phyloP scores from a whole-genome alignment of 2,888 invertebrate genomes.

The Argyra leucocephala region DNA sequence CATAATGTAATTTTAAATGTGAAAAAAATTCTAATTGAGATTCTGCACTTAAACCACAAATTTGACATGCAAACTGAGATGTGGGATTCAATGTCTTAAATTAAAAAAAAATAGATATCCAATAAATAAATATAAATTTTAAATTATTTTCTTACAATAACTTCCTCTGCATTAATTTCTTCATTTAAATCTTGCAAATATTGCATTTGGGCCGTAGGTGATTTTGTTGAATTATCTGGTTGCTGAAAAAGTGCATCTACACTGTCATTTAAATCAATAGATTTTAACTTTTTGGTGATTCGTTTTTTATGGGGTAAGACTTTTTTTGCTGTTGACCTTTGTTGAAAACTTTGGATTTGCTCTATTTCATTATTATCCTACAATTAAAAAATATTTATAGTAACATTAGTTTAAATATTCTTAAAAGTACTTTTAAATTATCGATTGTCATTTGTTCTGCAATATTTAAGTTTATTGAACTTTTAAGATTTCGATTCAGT shows the following conservation, averaged over 20 bases:
- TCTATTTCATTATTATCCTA: slow-evolving; percentile 8
- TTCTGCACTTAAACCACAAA: slow-evolving; percentile 65
- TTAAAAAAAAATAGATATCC: slow-evolving; percentile 1
- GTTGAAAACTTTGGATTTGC: not conserved
- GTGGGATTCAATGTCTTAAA: slow-evolving; percentile 11
- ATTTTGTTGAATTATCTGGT: slow-evolving; percentile 4
- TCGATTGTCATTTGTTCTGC: not conserved
- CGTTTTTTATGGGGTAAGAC: slow-evolving; percentile 79
- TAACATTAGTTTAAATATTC: not conserved
- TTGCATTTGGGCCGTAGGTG: not conserved
- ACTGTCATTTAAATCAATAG: slow-evolving; percentile 27
- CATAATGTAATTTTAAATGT: slow-evolving; percentile 74
- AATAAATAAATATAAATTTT: not conserved
- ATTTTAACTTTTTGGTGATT: slow-evolving; percentile 66
- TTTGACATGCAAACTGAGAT: slow-evolving; percentile 51
- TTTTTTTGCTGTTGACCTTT: slow-evolving; percentile 45
- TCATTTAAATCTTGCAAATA: not conserved
- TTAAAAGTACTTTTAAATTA: not conserved
- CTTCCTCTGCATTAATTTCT: slow-evolving; percentile 11
- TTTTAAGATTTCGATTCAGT: slow-evolving; percentile 19
- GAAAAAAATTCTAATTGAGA: slow-evolving; percentile 77
- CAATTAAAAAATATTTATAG: not conserved
- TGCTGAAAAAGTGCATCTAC: slow-evolving; percentile 10
- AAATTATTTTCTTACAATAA: slow-evolving; percentile 13
- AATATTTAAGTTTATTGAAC: slow-evolving; percentile 6